phyloP scores from a whole-genome alignment of 2,113 vertebrate species.

The Plestiodon gilberti region DNA sequence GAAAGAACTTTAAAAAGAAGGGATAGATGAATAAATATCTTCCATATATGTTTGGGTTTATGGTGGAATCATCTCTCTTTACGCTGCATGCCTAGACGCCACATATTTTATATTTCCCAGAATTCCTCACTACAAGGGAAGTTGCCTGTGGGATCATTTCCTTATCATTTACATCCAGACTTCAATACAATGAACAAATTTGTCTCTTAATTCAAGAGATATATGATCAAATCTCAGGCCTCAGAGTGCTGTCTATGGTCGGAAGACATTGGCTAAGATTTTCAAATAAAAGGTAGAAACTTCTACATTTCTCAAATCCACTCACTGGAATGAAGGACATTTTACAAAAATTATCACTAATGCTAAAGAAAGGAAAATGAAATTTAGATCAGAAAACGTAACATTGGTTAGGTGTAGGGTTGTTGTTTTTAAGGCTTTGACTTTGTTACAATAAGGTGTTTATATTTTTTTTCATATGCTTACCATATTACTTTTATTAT shows the following conservation, averaged over 20 bases:
- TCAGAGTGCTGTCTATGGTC: conserved; percentile 30
- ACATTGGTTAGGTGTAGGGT: neutral
- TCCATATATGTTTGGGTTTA: conserved; percentile 18
- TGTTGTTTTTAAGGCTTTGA: conserved; percentile 52
- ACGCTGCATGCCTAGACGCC: conserved; percentile 34
- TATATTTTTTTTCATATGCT: conserved; percentile 79
- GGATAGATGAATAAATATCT: neutral
- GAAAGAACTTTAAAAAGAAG: neutral
- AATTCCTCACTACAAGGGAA: conserved; percentile 45
- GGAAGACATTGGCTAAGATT: conserved; percentile 30
- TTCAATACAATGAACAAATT: conserved; percentile 27
- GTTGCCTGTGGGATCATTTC: neutral
- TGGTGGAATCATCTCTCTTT: conserved; percentile 41
- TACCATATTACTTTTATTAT: conserved; percentile 83
- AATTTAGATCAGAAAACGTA: conserved; percentile 14
- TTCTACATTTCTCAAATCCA: conserved; percentile 55
- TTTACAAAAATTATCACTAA: conserved; percentile 29
- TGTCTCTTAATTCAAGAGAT: conserved; percentile 8
- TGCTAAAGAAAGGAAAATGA: conserved; percentile 4
- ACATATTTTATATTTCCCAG: conserved; percentile 47
- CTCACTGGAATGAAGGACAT: conserved; percentile 43
- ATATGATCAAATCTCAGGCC: conserved; percentile 23
- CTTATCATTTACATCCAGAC: neutral
- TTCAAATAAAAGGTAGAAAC: conserved; percentile 50
- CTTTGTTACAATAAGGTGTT: conserved; percentile 77